These are phyloP conservation scores for Actinernus sp. DNA, from an alignment of 92 coral and sea anemone species.

Conservation along the genomic window DNA sequence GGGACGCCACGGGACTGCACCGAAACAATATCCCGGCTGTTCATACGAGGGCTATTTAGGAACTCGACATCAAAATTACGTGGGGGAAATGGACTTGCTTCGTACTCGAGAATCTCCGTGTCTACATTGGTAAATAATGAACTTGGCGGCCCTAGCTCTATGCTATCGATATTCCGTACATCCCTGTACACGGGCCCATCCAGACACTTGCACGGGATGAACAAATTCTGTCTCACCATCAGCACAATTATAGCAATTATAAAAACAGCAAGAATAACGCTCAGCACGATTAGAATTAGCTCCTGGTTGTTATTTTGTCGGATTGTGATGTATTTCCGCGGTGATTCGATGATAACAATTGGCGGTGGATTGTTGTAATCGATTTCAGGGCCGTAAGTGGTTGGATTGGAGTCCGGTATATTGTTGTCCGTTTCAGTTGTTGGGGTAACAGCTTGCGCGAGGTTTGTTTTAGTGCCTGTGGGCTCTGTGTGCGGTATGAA, in stretches of 20 bases:
- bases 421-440: not conserved
- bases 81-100: slow-evolving; percentile 76
- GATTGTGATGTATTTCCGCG: slow-evolving; percentile 79
- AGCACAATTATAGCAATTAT: slow-evolving; percentile 74
- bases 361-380: slow-evolving; percentile 47
- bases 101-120: slow-evolving; percentile 72
- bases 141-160: slow-evolving; percentile 76
- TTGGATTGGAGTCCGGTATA: not conserved
- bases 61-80: slow-evolving; percentile 57
- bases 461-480: not conserved
- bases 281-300: slow-evolving; percentile 81
- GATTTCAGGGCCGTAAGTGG: slow-evolving; percentile 29
- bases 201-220: slow-evolving; percentile 80
- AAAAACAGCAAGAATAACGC: slow-evolving; percentile 78
- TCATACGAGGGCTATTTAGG: slow-evolving; percentile 9
- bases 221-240: slow-evolving; percentile 64
- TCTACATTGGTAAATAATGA: slow-evolving; percentile 67
- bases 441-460: not conserved
- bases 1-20: not conserved
- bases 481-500: no score
- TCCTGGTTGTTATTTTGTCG: slow-evolving; percentile 81
- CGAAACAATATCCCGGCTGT: not conserved
- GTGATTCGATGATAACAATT: slow-evolving; percentile 74
- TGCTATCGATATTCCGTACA: slow-evolving; percentile 65
- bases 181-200: slow-evolving; percentile 65